Percentiles rank a stretch among this genome's conserved stretches.
Evolutionary conservation across 2,888 invertebrate genomes (phyloP).

Genomic region (Peribatodes rhomboidaria): DNA sequence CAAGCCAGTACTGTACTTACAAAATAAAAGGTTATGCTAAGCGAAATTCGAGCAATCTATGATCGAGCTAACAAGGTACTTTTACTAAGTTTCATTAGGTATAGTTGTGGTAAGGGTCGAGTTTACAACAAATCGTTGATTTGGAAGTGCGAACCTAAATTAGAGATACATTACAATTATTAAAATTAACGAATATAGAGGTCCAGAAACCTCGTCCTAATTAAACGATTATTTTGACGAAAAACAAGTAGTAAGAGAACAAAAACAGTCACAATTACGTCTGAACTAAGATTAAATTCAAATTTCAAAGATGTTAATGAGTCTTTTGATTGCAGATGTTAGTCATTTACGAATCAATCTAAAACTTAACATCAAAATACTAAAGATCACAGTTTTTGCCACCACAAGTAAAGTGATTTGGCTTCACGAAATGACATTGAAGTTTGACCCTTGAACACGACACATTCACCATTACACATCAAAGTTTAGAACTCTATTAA

Average conservation of each 20-base stretch:
- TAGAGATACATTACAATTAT: slow-evolving; percentile 21
- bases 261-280: slow-evolving; percentile 6
- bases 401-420: slow-evolving; percentile 56
- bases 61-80: slow-evolving; percentile 50
- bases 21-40: slow-evolving; percentile 57
- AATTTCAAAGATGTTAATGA: slow-evolving; percentile 14
- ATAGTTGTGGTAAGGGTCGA: slow-evolving; percentile 52
- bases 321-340: slow-evolving; percentile 25
- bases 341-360: slow-evolving; percentile 48
- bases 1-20: slow-evolving; percentile 59
- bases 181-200: slow-evolving; percentile 27
- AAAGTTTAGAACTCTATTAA: slow-evolving; percentile 52
- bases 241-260: slow-evolving; percentile 1
- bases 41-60: slow-evolving; percentile 59
- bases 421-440: slow-evolving; percentile 58
- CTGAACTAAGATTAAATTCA: slow-evolving; percentile 9
- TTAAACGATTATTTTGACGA: slow-evolving; percentile 20
- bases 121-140: slow-evolving; percentile 52
- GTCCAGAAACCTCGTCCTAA: slow-evolving; percentile 19
- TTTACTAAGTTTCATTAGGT: slow-evolving; percentile 54
- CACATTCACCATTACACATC: slow-evolving; percentile 55
- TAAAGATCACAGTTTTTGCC: slow-evolving; percentile 73
- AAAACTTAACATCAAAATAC: slow-evolving; percentile 66
- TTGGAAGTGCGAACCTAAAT: slow-evolving; percentile 35
- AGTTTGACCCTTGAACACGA: slow-evolving; percentile 58